These are phyloP conservation scores for Phaenicophaeus curvirostris DNA, from an alignment of 2,797 vertebrate genomes.

Conservation along the genomic window DNA sequence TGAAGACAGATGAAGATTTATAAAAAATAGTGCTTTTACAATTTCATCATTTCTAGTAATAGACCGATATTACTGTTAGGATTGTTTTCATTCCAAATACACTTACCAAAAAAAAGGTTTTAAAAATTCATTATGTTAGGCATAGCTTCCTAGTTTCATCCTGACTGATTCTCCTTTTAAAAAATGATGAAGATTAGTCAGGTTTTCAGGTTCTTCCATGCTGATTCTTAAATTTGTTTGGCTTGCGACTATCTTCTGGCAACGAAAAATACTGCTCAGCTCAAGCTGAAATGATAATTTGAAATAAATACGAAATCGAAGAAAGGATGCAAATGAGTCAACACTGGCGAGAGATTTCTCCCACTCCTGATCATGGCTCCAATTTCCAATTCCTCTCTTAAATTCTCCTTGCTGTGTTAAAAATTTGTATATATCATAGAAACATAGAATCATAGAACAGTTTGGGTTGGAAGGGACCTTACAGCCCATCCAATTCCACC, in stretches of 20 bases:
- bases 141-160: conserved; percentile 30
- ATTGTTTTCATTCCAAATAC: conserved; percentile 65
- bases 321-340: background rate
- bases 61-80: conserved; percentile 31
- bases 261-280: background rate
- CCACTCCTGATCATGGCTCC: background rate
- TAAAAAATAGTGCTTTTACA: conserved; percentile 54
- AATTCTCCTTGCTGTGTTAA: background rate
- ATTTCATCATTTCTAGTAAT: conserved; percentile 63
- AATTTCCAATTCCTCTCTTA: background rate
- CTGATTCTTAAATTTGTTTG: conserved; percentile 12
- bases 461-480: no score
- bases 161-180: conserved; percentile 38
- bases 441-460: no score
- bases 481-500: no score
- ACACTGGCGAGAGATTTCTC: background rate
- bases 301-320: conserved; percentile 8
- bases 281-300: background rate
- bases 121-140: conserved; percentile 58
- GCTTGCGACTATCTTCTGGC: background rate
- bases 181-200: conserved; percentile 49
- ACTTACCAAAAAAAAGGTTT: conserved; percentile 43
- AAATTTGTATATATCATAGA: background rate
- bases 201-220: conserved; percentile 7
- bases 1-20: conserved; percentile 34